Conservation (phyloP, 2,888 invertebrate species). For the Oscheius sp. region DNA sequence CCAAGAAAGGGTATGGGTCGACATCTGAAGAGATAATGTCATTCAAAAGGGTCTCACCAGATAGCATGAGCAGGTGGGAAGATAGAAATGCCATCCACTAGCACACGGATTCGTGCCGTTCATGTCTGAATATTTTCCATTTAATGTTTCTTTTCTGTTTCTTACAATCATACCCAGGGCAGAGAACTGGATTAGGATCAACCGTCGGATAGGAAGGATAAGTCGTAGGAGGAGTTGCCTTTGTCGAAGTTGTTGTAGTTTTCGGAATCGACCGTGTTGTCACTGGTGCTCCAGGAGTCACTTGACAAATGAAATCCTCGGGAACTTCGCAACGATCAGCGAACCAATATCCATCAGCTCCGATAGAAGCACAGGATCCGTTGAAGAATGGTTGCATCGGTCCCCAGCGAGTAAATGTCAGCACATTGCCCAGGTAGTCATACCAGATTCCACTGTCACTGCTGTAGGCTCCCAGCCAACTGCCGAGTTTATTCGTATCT, state of each 20-base stretch:
- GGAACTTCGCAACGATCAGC: not conserved
- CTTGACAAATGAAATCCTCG: not conserved
- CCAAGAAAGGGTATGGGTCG: not conserved
- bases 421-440: not conserved
- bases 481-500: not conserved
- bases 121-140: not conserved
- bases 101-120: constrained; percentile 5
- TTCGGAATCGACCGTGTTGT: too few species aligned
- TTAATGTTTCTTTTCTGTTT: too few species aligned
- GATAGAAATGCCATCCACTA: constrained; percentile 2
- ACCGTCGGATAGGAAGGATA: not conserved
- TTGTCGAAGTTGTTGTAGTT: not conserved
- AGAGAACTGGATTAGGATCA: not conserved
- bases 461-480: constrained; percentile 18
- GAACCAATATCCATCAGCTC: not conserved
- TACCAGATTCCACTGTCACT: not conserved
- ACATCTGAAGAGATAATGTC: not conserved
- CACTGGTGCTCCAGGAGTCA: too few species aligned
- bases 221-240: not conserved
- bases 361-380: not conserved
- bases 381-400: not conserved
- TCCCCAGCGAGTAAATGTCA: not conserved
- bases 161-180: constrained; percentile 8
- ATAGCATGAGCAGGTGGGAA: constrained; percentile 15
- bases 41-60: not conserved